These are phyloP conservation scores for Boloria selene DNA, from an alignment of 2,888 invertebrate species.

Conservation along the genomic window DNA sequence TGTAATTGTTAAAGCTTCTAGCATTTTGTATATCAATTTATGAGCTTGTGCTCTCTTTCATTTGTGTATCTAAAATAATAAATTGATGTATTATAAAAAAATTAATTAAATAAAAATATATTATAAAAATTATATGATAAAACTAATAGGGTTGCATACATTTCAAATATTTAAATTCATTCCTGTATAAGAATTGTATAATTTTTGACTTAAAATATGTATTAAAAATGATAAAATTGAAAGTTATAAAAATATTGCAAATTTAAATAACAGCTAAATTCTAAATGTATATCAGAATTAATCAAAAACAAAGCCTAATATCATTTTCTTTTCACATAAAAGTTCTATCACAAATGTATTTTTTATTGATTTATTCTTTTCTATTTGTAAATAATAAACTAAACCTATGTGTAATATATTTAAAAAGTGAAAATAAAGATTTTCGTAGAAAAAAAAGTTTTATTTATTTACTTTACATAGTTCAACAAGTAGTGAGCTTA, in stretches of 20 bases:
- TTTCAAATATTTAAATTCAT: conserved; percentile 11
- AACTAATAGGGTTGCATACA: conserved; percentile 6
- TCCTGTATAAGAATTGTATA: conserved; percentile 1
- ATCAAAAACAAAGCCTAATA: conserved; percentile 15
- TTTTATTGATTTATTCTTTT: conserved; percentile 55
- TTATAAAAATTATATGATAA: neutral
- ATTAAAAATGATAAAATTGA: conserved; percentile 2
- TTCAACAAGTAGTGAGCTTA: conserved; percentile 9
- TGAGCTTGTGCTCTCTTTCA: conserved; percentile 28
- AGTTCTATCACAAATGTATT: conserved; percentile 18
- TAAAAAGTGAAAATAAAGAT: conserved; percentile 78
- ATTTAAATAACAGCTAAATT: conserved; percentile 4
- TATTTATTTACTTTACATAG: conserved; percentile 53
- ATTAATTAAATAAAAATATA: conserved; percentile 1
- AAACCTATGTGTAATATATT: conserved; percentile 68
- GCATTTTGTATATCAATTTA: conserved; percentile 31
- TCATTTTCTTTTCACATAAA: conserved; percentile 8
- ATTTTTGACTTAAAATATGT: conserved; percentile 12
- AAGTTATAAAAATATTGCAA: no score
- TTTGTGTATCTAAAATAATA: conserved; percentile 18
- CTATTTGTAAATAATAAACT: conserved; percentile 65
- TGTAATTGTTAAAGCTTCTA: conserved; percentile 25
- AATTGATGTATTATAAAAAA: conserved; percentile 10
- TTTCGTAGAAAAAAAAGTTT: conserved; percentile 69
- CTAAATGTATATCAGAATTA: neutral